These are phyloP conservation scores for Plemyria rubiginata DNA, from an alignment of 2,888 invertebrate genomes.

Conservation along the genomic window DNA sequence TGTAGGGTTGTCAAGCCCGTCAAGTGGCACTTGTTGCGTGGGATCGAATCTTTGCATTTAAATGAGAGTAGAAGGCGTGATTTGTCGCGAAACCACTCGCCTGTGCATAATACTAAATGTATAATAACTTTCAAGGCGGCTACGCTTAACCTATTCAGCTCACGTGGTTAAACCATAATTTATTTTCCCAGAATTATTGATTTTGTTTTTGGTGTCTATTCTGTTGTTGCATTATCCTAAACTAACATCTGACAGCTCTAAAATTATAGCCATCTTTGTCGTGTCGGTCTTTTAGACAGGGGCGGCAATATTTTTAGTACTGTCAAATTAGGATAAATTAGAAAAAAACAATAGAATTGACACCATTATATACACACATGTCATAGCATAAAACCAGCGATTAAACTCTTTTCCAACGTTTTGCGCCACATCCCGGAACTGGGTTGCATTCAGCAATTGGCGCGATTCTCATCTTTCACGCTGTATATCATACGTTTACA, in stretches of 20 bases:
- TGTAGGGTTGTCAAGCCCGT: conserved; percentile 48
- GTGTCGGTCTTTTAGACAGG: too few species aligned
- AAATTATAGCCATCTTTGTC: too few species aligned
- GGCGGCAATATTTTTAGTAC: too few species aligned
- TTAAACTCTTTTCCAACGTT: conserved; percentile 41
- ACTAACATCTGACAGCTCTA: too few species aligned
- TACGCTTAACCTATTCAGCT: conserved; percentile 10
- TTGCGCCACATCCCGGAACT: conserved; percentile 62
- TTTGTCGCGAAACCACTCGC: conserved; percentile 61
- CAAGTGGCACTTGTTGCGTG: conserved; percentile 75
- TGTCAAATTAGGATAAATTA: too few species aligned
- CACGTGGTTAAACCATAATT: conserved; percentile 6
- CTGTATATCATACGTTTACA: conserved; percentile 44
- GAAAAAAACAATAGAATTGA: too few species aligned
- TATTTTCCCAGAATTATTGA: conserved; percentile 13
- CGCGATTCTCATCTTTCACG: conserved; percentile 68
- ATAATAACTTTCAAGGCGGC: conserved; percentile 42
- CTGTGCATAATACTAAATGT: conserved; percentile 55
- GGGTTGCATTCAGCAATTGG: conserved; percentile 58
- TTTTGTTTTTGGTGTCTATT: conserved; percentile 4
- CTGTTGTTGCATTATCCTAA: too few species aligned
- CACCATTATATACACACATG: too few species aligned
- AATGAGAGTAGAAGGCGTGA: conserved; percentile 61
- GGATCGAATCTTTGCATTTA: conserved; percentile 66
- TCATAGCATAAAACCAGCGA: conserved; percentile 24